These are phyloP conservation scores for Pagrus major DNA, from an alignment of 2,113 vertebrate genomes.

Conservation along the genomic window DNA sequence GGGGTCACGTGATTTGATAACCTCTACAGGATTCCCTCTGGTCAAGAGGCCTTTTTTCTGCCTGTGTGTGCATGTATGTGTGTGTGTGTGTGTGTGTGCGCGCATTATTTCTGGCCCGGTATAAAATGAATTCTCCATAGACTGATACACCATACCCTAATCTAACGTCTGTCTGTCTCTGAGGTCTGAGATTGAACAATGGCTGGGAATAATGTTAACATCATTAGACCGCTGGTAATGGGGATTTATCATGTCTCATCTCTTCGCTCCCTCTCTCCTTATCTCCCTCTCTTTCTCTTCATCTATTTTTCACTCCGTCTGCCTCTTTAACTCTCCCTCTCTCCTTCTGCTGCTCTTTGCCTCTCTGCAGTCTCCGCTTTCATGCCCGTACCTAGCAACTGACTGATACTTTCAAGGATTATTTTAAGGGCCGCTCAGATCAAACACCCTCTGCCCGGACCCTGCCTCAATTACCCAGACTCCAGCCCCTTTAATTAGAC, in stretches of 20 bases:
- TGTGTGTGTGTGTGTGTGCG: slow-evolving; percentile 36
- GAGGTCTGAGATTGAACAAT: slow-evolving; percentile 94
- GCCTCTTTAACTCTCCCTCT: slow-evolving; percentile 25
- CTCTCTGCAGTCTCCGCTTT: slow-evolving; percentile 70
- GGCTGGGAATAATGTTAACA: slow-evolving; percentile 93
- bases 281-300: slow-evolving; percentile 50
- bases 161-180: slow-evolving; percentile 92
- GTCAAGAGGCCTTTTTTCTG: slow-evolving; percentile 84
- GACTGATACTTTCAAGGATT: slow-evolving; percentile 74
- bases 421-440: slow-evolving; percentile 86
- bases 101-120: slow-evolving; percentile 74
- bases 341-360: slow-evolving; percentile 2
- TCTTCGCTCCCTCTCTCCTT: slow-evolving; percentile 79
- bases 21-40: slow-evolving; percentile 89
- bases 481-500: slow-evolving; percentile 92
- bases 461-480: slow-evolving; percentile 78
- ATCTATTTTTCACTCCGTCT: slow-evolving; percentile 59
- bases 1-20: slow-evolving; percentile 94
- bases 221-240: slow-evolving; percentile 95
- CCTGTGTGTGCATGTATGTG: slow-evolving; percentile 47
- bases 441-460: slow-evolving; percentile 83
- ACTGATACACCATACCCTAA: slow-evolving; percentile 92
- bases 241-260: slow-evolving; percentile 92
- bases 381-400: slow-evolving; percentile 77
- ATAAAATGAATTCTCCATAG: slow-evolving; percentile 94